Evolutionary conservation across 2,888 invertebrate species (phyloP), one percentile per base, ranked within the genome.

Genomic region (Neoaliturus tenellus): DNA sequence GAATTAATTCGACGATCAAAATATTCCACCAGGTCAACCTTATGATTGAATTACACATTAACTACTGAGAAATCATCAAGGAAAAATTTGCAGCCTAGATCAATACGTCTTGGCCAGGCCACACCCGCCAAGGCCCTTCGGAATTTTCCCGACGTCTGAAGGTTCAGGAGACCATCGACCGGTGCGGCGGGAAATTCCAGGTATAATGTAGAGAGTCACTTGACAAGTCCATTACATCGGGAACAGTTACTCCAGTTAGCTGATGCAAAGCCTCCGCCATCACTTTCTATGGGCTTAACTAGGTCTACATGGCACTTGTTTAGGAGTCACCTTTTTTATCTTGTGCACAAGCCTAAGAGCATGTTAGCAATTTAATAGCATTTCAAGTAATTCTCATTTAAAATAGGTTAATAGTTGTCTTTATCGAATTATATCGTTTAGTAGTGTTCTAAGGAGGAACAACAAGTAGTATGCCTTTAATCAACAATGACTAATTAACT

Each of bases 51-150:
- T 62, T 62, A 55, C 55, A 20, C 14, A 17, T 31, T 8, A 4
- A 4, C 14, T 62, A 28, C 62, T 31, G 12, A 62, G 62, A 62
- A 62, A 62, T 12, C 62, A 14, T 20, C 31, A 31, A 28, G 62
- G 62, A 62, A 62, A 62, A 17, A 28, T 62, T 62, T 62, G 62
- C 62, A 62, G 62, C 20, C 55, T 55, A 23, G 55, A 28, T 31
- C 31, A 62, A 62, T 62, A 62, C 20, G 31, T 62, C 62, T 55
- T 55, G 55, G 17, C 48, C 20, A 23, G 55, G 17, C 48, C 20
- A 23, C 51, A 5, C 20, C 20, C 62, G 25, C 31, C 28, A 62
- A 62, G 62, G 62, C 12, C 55, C n/a, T n/a, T 31, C 10, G 62
- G 62, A 31, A 62, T 62, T 62, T 62, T 62, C 62, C 62, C 62